Evolutionary conservation across 1,140 invertebrate genomes (phyloP).

Genomic region (Heliconius hewitsoni): DNA sequence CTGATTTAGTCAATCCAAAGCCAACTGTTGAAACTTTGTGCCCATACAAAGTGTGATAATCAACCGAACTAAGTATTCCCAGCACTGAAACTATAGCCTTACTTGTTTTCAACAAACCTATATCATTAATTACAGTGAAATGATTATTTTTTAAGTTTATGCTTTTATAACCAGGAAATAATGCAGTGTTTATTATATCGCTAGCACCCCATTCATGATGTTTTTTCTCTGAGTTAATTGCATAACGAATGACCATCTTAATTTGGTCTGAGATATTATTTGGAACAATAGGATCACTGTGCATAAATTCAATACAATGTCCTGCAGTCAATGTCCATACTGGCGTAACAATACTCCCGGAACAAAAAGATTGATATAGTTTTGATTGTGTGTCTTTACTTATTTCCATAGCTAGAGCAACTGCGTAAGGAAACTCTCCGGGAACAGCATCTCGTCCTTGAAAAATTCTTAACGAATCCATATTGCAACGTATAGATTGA

Average conservation of each 20-base stretch:
- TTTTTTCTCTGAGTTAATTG: not conserved
- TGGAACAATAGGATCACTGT: no score
- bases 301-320: no score
- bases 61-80: not conserved
- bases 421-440: not conserved
- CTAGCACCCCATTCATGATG: not conserved
- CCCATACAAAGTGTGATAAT: not conserved
- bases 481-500: no score
- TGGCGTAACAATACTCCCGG: not conserved
- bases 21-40: not conserved
- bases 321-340: not conserved
- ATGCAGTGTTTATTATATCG: not conserved
- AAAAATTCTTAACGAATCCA: not conserved
- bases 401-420: not conserved
- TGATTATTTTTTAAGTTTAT: not conserved
- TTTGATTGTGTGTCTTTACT: not conserved
- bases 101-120: not conserved
- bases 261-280: no score
- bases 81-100: not conserved
- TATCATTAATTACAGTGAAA: not conserved
- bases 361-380: not conserved
- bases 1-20: not conserved
- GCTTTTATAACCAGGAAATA: not conserved
- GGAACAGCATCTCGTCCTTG: conserved; percentile 6
- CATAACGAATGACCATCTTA: not conserved